Conservation (phyloP, 2,888 invertebrate species). For the Patella ulyssiponensis region DNA sequence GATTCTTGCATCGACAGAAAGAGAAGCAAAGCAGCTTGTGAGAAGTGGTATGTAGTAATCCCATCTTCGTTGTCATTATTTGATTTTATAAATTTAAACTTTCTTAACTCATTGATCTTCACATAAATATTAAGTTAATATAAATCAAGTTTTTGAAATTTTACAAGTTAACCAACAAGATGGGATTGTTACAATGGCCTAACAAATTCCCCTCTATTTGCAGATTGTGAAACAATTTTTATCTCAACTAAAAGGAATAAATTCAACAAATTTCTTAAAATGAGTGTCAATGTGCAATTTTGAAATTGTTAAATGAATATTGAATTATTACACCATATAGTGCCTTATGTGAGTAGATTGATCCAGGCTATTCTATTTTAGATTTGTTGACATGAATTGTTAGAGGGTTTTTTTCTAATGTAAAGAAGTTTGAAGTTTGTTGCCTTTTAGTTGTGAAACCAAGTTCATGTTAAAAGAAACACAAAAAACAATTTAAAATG, state of each 20-base stretch:
- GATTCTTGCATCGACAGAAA: neutral
- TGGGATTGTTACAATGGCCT: neutral
- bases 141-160: no score
- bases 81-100: neutral
- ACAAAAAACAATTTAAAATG: neutral
- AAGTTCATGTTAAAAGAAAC: neutral
- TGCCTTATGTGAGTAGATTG: no score
- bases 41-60: neutral
- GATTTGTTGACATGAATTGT: no score
- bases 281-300: no score
- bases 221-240: constrained; percentile 1
- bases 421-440: no score
- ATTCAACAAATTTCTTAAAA: neutral
- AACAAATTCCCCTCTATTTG: constrained; percentile 6
- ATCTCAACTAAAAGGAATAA: constrained; percentile 4
- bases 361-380: no score
- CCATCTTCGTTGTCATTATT: neutral
- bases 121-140: no score
- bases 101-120: neutral
- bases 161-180: neutral
- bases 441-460: constrained; percentile 6
- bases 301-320: no score
- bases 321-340: no score
- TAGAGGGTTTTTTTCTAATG: no score
- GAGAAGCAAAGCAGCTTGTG: constrained; percentile 6